Evolutionary conservation across 2,888 invertebrate genomes (phyloP).

Genomic region (Arrhopalites spinosus): DNA sequence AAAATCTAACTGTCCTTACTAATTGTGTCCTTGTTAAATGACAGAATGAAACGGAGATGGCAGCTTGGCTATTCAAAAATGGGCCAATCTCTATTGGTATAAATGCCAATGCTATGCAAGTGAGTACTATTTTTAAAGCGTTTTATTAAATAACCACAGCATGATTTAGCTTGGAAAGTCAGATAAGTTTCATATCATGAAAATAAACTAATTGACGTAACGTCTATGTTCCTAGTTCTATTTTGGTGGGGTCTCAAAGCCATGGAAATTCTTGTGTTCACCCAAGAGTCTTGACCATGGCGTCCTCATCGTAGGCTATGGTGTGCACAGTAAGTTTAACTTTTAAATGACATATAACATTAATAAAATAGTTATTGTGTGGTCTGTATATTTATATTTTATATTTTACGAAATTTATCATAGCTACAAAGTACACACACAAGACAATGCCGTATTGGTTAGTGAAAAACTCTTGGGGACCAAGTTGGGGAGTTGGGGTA

Average conservation of each 20-base stretch:
- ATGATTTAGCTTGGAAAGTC: not conserved
- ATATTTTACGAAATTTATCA: too few relatives aligned
- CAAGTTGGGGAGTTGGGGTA: slow-evolving; percentile 63
- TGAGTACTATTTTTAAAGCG: slow-evolving; percentile 52
- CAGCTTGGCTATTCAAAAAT: slow-evolving; percentile 82
- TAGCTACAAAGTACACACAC: slow-evolving; percentile 57
- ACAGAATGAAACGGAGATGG: slow-evolving; percentile 83
- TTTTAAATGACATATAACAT: slow-evolving; percentile 28
- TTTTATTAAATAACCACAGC: not conserved
- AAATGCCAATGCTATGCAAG: slow-evolving; percentile 92
- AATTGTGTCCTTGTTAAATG: too few relatives aligned
- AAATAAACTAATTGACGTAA: too few relatives aligned
- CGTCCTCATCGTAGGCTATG: slow-evolving; percentile 93
- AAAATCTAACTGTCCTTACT: too few relatives aligned
- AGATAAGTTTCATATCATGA: not conserved
- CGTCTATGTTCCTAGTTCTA: slow-evolving; percentile 90
- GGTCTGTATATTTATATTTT: too few relatives aligned
- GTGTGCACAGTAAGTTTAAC: slow-evolving; percentile 70
- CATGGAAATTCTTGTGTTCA: slow-evolving; percentile 80
- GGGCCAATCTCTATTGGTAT: slow-evolving; percentile 95
- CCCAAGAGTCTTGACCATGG: slow-evolving; percentile 85
- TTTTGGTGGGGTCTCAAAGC: slow-evolving; percentile 91
- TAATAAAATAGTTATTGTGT: slow-evolving; percentile 2
- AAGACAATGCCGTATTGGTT: slow-evolving; percentile 61
- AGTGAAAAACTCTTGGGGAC: slow-evolving; percentile 64